Conservation (phyloP, 2,888 invertebrate genomes). For the Campopleginae sp. region DNA sequence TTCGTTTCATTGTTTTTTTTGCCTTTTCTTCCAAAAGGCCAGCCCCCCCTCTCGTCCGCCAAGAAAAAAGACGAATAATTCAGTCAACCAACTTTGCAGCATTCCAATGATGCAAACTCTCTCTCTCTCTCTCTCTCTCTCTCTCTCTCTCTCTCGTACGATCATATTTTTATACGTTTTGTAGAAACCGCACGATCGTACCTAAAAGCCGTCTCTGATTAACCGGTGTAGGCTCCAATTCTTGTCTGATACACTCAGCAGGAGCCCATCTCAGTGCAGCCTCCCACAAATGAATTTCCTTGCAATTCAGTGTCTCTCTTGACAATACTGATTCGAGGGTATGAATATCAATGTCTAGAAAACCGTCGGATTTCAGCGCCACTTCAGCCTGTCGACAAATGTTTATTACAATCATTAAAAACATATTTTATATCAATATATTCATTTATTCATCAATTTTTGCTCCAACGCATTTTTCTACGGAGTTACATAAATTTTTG, state of each 20-base stretch:
- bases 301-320: constrained; percentile 97
- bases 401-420: constrained; percentile 39
- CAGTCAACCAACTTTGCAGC: background rate
- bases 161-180: background rate
- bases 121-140: too few species aligned
- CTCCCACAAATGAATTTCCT: constrained; percentile 95
- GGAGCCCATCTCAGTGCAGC: constrained; percentile 97
- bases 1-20: background rate
- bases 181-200: constrained; percentile 66
- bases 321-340: constrained; percentile 96
- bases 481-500: constrained; percentile 1
- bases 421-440: constrained; percentile 1
- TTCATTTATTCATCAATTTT: constrained; percentile 12
- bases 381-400: constrained; percentile 92
- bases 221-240: constrained; percentile 91
- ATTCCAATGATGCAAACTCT: constrained; percentile 1
- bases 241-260: constrained; percentile 94
- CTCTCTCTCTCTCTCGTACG: too few species aligned
- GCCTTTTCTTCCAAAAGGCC: background rate
- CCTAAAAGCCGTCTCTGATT: constrained; percentile 86
- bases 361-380: constrained; percentile 97
- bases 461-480: background rate
- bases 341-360: constrained; percentile 97
- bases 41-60: background rate
- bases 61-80: background rate